These are phyloP conservation scores for Scelioninae gen. 2 DNA, from an alignment of 2,888 invertebrate species.

Conservation along the genomic window DNA sequence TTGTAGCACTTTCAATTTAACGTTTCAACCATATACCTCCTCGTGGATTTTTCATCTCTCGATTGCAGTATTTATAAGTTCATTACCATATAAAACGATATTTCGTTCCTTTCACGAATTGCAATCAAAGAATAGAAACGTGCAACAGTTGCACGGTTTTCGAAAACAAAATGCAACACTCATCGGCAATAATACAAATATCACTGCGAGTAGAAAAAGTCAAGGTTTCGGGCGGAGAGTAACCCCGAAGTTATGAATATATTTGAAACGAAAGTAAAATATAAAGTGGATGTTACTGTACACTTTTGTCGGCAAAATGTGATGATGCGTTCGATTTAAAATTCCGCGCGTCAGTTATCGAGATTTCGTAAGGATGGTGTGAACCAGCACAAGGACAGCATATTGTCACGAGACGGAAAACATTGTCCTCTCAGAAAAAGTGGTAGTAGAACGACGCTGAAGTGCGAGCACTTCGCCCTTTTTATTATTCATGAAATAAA, in stretches of 20 bases:
- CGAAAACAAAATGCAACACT: no score
- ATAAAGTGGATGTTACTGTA: constrained; percentile 10
- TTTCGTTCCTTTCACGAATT: no score
- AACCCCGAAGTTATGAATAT: constrained; percentile 16
- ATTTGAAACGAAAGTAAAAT: constrained; percentile 16
- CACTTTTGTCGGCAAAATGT: constrained; percentile 27
- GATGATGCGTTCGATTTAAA: constrained; percentile 52
- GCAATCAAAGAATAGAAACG: no score
- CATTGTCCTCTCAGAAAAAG: constrained; percentile 69
- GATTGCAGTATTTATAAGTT: no score
- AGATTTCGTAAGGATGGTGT: constrained; percentile 59
- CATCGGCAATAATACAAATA: no score
- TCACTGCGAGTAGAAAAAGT: no score
- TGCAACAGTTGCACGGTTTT: no score
- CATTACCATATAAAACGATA: no score
- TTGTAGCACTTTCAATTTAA: no score
- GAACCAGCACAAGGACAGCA: constrained; percentile 67
- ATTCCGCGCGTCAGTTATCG: constrained; percentile 59
- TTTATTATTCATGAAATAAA: constrained; percentile 75
- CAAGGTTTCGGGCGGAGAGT: no score
- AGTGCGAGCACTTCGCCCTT: constrained; percentile 66
- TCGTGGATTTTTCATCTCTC: no score
- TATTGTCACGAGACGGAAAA: constrained; percentile 73
- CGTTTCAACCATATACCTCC: no score
- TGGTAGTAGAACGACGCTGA: constrained; percentile 64